A percentile compares a stretch with the other conserved stretches of the same genome.
Conservation (phyloP, 1,140 invertebrate species). For the Parasteatoda tepidariorum region DNA sequence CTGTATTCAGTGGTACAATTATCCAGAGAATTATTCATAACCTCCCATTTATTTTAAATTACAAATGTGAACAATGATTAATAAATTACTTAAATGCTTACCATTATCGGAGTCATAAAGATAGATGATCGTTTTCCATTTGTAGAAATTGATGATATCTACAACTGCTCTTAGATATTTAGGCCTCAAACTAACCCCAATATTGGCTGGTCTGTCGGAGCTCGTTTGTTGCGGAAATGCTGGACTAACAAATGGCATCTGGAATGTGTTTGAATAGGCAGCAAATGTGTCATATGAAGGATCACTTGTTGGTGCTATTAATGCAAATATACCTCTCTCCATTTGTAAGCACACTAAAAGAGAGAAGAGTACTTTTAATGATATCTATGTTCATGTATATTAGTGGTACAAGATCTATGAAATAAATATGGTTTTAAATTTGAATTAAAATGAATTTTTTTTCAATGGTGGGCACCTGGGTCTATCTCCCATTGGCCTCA, state of each 20-base stretch:
- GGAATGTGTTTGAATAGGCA: slow-evolving; percentile 94
- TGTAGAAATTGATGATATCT: slow-evolving; percentile 90
- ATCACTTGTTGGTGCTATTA: slow-evolving; percentile 90
- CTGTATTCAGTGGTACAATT: no score
- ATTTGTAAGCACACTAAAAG: slow-evolving; percentile 60
- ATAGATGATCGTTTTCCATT: slow-evolving; percentile 93
- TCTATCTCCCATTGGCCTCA: no score
- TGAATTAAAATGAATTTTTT: no score
- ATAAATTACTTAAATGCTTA: slow-evolving; percentile 72
- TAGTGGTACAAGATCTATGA: no score
- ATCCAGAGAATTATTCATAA: no score
- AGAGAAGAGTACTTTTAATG: no score
- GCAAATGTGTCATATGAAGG: slow-evolving; percentile 95
- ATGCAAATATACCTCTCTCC: slow-evolving; percentile 81
- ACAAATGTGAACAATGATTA: no score
- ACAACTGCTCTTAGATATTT: slow-evolving; percentile 93
- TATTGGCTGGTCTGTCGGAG: slow-evolving; percentile 85
- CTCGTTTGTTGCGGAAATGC: slow-evolving; percentile 88
- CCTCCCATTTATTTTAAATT: no score
- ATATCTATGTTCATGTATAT: no score
- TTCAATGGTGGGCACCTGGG: no score
- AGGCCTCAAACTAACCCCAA: slow-evolving; percentile 90
- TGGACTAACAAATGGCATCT: slow-evolving; percentile 92
- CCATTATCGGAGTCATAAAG: slow-evolving; percentile 95
- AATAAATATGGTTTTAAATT: no score